Base-by-base conservation (phyloP, 2,113 vertebrate species). In the Crypturellus undulatus region DNA sequence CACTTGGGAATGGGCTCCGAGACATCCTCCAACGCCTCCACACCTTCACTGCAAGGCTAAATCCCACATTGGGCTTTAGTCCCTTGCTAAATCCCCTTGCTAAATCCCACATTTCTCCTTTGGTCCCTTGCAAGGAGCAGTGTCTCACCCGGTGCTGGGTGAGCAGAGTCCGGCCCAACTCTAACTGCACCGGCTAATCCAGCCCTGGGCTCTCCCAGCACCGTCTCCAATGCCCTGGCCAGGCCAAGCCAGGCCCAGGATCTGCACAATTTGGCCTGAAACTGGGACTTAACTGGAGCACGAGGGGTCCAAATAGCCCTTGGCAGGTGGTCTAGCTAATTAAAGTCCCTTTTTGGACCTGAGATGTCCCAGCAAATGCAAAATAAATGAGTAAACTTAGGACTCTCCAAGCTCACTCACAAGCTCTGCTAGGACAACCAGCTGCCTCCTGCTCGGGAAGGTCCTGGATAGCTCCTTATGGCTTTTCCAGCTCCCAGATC, bases 111-210 rank as follows among this genome's bases (percentile, higher is more conserved):
- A 3, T 78, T 5, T 32, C 12, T 30, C 2, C 14, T 80, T 73
- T 12, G 54, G 11, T 5, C 15, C 2, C 0, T 4, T 3, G 17
- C 19, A 36, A 51, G 0, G 1, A 13, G 5, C 25, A 24, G 54
- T 17, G 15, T 28, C 52, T 54, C 58, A 43, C 19, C 32, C 43
- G 30, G 32, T 0, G 3, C 2, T 62, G 80, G 24, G 43, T 9
- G 0, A 47, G 17, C 24, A 42, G 3, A 3, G 3, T 54, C 67
- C 58, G 10, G 17, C 69, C 4, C 52, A 54, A 13, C 52, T 47
- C 25, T 19, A 3, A 0, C 25, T 91, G 4, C n/a, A 20, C 67
- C 38, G 5, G 2, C 20, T 62, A 43, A 51, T 0, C 0, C 2
- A 20, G 12, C 16, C 70, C 34, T 72, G 59, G 60, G 64, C 25